These are phyloP conservation scores for Nerophis lumbriciformis DNA, from an alignment of 2,113 vertebrate genomes.

Conservation along the genomic window DNA sequence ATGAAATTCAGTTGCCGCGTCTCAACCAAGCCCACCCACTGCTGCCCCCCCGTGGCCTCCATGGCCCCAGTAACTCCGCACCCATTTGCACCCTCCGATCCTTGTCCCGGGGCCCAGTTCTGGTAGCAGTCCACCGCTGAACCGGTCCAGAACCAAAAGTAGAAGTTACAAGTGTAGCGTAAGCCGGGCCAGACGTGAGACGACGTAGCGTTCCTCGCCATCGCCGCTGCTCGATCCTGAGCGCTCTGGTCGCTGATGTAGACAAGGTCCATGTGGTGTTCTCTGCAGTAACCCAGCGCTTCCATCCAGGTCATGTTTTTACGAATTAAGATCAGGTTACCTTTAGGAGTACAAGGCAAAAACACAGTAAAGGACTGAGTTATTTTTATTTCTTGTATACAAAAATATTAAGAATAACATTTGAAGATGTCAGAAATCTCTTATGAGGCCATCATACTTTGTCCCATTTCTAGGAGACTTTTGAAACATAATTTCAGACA, in stretches of 20 bases:
- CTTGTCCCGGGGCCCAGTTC: constrained; percentile 59
- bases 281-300: constrained; percentile 60
- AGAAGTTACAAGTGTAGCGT: constrained; percentile 53
- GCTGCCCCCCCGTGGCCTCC: constrained; percentile 63
- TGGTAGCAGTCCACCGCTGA: constrained; percentile 45
- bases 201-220: constrained; percentile 35
- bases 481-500: neutral
- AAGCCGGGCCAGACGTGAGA: constrained; percentile 59
- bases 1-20: constrained; percentile 60
- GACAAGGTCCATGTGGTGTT: constrained; percentile 51
- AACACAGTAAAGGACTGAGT: neutral
- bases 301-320: constrained; percentile 62
- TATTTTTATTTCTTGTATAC: too few species aligned
- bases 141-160: constrained; percentile 64
- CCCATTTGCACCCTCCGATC: constrained; percentile 18
- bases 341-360: constrained; percentile 16
- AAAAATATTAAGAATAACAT: neutral
- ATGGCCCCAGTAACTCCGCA: constrained; percentile 53
- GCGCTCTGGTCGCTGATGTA: constrained; percentile 36
- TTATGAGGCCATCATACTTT: neutral
- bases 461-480: neutral
- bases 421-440: neutral
- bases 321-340: constrained; percentile 46
- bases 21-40: constrained; percentile 52
- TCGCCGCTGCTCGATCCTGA: constrained; percentile 37